These are phyloP conservation scores for Pammene fasciana DNA, from an alignment of 2,888 invertebrate species.

Conservation along the genomic window DNA sequence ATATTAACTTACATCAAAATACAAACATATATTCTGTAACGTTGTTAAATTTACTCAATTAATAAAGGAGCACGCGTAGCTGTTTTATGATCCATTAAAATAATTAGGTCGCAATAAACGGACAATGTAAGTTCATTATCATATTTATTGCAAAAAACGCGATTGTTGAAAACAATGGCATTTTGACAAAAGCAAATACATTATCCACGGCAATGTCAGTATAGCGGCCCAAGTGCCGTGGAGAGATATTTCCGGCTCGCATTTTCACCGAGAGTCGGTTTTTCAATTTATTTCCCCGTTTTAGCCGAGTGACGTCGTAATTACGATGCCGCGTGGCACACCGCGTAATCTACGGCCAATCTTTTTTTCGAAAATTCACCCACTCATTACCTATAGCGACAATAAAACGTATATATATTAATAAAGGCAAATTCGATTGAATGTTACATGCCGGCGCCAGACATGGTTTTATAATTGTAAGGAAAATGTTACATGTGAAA, in stretches of 20 bases:
- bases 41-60: constrained; percentile 10
- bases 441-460: constrained; percentile 17
- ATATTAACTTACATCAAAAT: neutral
- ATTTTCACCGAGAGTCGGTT: constrained; percentile 74
- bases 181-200: constrained; percentile 76
- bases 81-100: constrained; percentile 57
- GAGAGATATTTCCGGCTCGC: constrained; percentile 70
- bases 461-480: constrained; percentile 21
- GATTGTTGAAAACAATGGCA: constrained; percentile 72
- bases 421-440: constrained; percentile 37
- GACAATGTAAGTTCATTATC: constrained; percentile 53
- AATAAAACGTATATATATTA: constrained; percentile 26
- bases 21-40: constrained; percentile 2
- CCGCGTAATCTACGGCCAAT: constrained; percentile 67
- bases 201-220: constrained; percentile 71
- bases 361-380: constrained; percentile 56
- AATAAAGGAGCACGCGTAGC: constrained; percentile 12
- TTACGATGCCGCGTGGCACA: constrained; percentile 66
- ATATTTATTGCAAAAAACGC: constrained; percentile 58
- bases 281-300: constrained; percentile 80
- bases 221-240: constrained; percentile 64
- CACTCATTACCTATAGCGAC: constrained; percentile 24
- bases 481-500: constrained; percentile 38
- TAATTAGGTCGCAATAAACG: constrained; percentile 66
- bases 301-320: constrained; percentile 76